These are phyloP conservation scores for Edolisoma coerulescens DNA, from an alignment of 2,113 vertebrate genomes.

Conservation along the genomic window DNA sequence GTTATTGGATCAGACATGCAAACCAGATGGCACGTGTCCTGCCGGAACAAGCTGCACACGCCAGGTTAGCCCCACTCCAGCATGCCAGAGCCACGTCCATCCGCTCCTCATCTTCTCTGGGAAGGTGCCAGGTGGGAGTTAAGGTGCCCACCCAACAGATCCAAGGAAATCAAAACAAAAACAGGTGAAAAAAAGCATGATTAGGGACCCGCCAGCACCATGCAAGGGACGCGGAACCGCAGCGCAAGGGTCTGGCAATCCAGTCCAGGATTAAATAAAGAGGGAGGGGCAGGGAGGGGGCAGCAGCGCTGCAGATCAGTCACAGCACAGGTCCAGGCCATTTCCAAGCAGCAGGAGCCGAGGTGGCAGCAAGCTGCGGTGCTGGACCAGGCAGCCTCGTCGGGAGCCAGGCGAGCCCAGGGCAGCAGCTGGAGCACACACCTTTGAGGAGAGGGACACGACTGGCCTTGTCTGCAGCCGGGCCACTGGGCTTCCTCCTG, in stretches of 20 bases:
- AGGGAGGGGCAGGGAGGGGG: background rate
- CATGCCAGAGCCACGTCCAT: background rate
- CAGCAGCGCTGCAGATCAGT: background rate
- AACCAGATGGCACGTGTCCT: background rate
- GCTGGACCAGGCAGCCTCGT: conserved; percentile 9
- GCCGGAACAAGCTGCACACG: background rate
- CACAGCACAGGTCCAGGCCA: background rate
- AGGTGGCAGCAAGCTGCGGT: conserved; percentile 30
- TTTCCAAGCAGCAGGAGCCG: conserved; percentile 31
- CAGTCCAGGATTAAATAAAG: background rate
- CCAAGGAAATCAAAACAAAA: background rate
- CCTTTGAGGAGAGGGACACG: conserved; percentile 74
- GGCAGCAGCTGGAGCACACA: conserved; percentile 56
- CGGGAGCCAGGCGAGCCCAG: background rate
- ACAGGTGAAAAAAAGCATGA: conserved; percentile 11
- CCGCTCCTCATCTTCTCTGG: background rate
- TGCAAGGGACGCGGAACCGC: conserved; percentile 42
- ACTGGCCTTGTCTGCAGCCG: conserved; percentile 49
- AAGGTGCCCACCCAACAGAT: background rate
- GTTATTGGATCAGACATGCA: background rate
- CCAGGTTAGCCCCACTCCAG: background rate
- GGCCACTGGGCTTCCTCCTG: conserved; percentile 14
- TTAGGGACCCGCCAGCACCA: conserved; percentile 15
- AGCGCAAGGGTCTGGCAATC: background rate
- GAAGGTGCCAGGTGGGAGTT: background rate